phyloP scores from a whole-genome alignment of 2,797 vertebrate genomes.

The Centroberyx gerrardi region DNA sequence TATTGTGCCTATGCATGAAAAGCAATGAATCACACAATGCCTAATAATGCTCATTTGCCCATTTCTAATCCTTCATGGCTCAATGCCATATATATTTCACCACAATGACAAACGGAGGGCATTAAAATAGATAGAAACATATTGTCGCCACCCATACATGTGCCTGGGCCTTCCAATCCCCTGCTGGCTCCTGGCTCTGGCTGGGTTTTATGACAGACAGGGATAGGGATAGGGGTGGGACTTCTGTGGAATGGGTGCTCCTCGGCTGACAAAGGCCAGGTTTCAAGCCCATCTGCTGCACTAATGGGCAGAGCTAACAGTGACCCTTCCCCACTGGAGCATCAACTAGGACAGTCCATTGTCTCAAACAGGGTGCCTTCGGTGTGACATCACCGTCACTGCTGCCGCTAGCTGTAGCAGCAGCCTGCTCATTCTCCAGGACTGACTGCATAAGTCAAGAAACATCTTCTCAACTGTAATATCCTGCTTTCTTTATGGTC shows the following conservation, averaged over 20 bases:
- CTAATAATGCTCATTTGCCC: background rate
- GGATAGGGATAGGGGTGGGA: constrained; percentile 68
- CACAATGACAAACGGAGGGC: constrained; percentile 26
- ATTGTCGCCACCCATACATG: constrained; percentile 69
- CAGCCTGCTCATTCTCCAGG: constrained; percentile 49
- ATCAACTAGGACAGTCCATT: constrained; percentile 81
- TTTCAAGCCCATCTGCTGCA: constrained; percentile 84
- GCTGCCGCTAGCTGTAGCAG: constrained; percentile 41
- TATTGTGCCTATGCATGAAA: constrained; percentile 1
- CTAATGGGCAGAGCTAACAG: constrained; percentile 75
- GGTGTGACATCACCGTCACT: constrained; percentile 75
- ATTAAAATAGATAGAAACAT: constrained; percentile 36
- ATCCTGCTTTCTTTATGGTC: background rate
- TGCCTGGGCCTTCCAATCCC: constrained; percentile 50
- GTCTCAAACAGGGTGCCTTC: constrained; percentile 74
- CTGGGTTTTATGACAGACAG: constrained; percentile 73
- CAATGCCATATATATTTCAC: constrained; percentile 10
- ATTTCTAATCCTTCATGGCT: constrained; percentile 22
- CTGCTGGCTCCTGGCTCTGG: constrained; percentile 55
- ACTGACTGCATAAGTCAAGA: constrained; percentile 29
- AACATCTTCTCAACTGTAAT: constrained; percentile 10
- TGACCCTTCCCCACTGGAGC: constrained; percentile 78
- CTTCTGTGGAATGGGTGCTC: constrained; percentile 56
- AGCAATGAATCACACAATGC: constrained; percentile 11
- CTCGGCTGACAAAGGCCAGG: constrained; percentile 84